Percentiles rank a stretch among this genome's conserved stretches.
Evolutionary conservation across 2,113 vertebrate genomes (phyloP).

Genomic region (Canis aureus): DNA sequence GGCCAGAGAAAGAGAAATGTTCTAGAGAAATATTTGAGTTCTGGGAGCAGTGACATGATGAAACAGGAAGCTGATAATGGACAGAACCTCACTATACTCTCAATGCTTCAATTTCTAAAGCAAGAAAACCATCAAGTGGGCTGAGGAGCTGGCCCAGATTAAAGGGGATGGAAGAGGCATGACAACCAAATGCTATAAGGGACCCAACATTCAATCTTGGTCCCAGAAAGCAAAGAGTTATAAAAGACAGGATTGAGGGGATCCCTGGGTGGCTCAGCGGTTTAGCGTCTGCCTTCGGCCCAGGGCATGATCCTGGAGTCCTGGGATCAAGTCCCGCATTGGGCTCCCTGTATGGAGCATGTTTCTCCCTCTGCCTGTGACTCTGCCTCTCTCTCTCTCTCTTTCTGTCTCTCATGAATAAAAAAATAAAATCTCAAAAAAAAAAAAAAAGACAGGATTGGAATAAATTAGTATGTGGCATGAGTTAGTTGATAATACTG

Average conservation of each 20-base stretch:
- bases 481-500: neutral
- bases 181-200: neutral
- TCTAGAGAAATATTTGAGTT: neutral
- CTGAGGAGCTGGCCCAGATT: neutral
- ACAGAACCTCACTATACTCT: slow-evolving; percentile 2
- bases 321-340: too few species aligned
- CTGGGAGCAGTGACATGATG: neutral
- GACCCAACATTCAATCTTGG: neutral
- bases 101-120: slow-evolving; percentile 51
- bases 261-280: too few species aligned
- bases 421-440: too few species aligned
- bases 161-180: neutral
- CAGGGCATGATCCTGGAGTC: too few species aligned
- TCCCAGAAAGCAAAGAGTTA: neutral
- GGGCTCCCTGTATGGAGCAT: too few species aligned
- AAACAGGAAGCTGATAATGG: neutral
- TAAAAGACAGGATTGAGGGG: neutral
- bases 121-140: neutral
- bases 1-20: neutral
- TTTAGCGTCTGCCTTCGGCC: too few species aligned
- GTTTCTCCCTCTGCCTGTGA: too few species aligned
- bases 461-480: neutral
- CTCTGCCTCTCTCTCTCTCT: too few species aligned
- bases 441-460: neutral
- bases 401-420: too few species aligned